A percentile compares a stretch with the other conserved stretches of the same genome.
These are phyloP conservation scores for Chrysaora quinquecirrha DNA, from an alignment of 30 jellyfish, hydroid and myxozoan genomes.

Conservation along the genomic window DNA sequence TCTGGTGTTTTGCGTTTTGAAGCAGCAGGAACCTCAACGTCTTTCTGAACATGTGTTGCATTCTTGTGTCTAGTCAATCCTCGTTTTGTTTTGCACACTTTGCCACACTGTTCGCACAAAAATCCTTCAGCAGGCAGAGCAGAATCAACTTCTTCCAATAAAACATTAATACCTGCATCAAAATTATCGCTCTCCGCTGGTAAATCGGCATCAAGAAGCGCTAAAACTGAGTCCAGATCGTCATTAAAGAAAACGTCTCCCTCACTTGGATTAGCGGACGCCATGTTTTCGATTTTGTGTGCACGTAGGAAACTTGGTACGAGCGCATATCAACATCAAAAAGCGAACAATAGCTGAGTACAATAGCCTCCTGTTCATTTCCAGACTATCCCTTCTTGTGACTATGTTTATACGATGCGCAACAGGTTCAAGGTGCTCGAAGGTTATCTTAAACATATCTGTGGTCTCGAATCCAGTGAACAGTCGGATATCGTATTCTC, in stretches of 20 bases:
- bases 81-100: conserved; percentile 37
- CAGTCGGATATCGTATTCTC: too few relatives aligned
- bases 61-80: conserved; percentile 43
- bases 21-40: background rate
- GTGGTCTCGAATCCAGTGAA: too few relatives aligned
- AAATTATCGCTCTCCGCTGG: conserved; percentile 1
- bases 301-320: too few relatives aligned
- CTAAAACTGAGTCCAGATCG: conserved; percentile 41
- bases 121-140: conserved; percentile 31
- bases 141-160: conserved; percentile 12
- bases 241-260: too few relatives aligned
- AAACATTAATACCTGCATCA: conserved; percentile 16
- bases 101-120: conserved; percentile 35
- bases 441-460: too few relatives aligned
- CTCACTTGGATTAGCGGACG: too few relatives aligned
- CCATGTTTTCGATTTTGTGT: too few relatives aligned
- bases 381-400: background rate
- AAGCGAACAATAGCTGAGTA: too few relatives aligned
- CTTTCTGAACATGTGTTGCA: conserved; percentile 9
- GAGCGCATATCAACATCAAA: too few relatives aligned
- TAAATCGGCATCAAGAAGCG: conserved; percentile 22
- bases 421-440: too few relatives aligned
- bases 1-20: conserved; percentile 20
- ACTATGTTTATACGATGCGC: background rate
- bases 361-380: too few relatives aligned